Conservation (phyloP, 1,140 invertebrate genomes). For the Battus philenor region DNA sequence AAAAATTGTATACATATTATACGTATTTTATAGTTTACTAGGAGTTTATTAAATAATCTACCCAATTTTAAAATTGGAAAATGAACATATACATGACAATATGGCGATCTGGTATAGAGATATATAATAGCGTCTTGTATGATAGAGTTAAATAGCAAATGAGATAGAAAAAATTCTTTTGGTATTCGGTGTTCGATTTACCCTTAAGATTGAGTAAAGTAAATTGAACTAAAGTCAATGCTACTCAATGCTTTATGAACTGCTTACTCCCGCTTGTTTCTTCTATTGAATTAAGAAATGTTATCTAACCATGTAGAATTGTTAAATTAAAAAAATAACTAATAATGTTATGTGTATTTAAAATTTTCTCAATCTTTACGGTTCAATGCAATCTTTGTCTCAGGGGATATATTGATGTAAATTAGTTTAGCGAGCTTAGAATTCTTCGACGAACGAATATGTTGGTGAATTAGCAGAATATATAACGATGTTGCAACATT, state of each 20-base stretch:
- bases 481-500: slow-evolving; percentile 69
- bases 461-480: slow-evolving; percentile 67
- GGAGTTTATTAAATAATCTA: no score
- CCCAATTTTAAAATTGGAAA: no score
- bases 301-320: slow-evolving; percentile 62
- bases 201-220: no score
- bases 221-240: no score
- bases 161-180: no score
- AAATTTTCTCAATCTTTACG: slow-evolving; percentile 61
- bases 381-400: slow-evolving; percentile 75
- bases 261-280: slow-evolving; percentile 63
- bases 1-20: no score
- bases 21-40: no score
- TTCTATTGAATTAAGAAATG: slow-evolving; percentile 57
- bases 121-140: no score
- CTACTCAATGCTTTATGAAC: slow-evolving; percentile 20
- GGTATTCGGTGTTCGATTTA: no score
- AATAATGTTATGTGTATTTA: slow-evolving; percentile 59
- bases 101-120: no score
- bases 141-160: no score
- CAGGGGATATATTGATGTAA: slow-evolving; percentile 42
- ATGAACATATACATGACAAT: no score
- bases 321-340: slow-evolving; percentile 58
- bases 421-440: slow-evolving; percentile 45
- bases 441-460: slow-evolving; percentile 38